A percentile compares a stretch with the other conserved stretches of the same genome.
Conservation (phyloP, 2,888 invertebrate genomes). For the Drosophila quinaria region DNA sequence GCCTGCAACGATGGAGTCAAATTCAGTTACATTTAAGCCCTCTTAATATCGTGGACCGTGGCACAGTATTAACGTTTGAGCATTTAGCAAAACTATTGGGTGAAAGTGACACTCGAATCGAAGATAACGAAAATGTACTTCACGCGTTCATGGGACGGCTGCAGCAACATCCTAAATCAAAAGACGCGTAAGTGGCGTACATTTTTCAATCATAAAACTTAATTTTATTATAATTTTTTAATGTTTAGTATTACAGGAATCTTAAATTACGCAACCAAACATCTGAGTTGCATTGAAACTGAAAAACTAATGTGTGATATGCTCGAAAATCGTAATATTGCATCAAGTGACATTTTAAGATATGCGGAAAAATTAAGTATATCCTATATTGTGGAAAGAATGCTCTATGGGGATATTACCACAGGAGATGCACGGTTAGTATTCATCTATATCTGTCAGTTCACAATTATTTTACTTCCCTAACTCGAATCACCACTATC, state of each 20-base stretch:
- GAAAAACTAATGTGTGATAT: slow-evolving; percentile 20
- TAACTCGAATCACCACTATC: no score
- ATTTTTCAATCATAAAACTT: background rate
- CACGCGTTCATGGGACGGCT: slow-evolving; percentile 28
- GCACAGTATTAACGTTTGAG: slow-evolving; percentile 50
- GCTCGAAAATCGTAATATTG: slow-evolving; percentile 1
- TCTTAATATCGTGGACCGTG: slow-evolving; percentile 61
- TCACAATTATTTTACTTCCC: background rate
- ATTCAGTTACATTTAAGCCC: slow-evolving; percentile 42
- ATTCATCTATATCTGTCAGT: background rate
- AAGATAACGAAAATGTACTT: slow-evolving; percentile 41
- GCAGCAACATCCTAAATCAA: slow-evolving; percentile 4
- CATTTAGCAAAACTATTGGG: slow-evolving; percentile 27
- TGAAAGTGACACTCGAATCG: slow-evolving; percentile 12
- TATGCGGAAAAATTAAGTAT: slow-evolving; percentile 2
- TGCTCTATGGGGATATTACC: slow-evolving; percentile 69
- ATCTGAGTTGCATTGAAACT: slow-evolving; percentile 34
- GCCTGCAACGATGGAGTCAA: slow-evolving; percentile 45
- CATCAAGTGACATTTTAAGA: background rate
- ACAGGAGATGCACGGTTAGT: slow-evolving; percentile 77
- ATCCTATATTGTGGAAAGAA: slow-evolving; percentile 48
- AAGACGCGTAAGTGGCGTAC: slow-evolving; percentile 36
- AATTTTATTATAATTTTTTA: background rate
- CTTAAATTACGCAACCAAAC: slow-evolving; percentile 39
- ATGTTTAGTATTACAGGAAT: slow-evolving; percentile 27